Evolutionary conservation across 53 echinoderm and acorn worm genomes (phyloP).

Genomic region (Holothuria scabra): DNA sequence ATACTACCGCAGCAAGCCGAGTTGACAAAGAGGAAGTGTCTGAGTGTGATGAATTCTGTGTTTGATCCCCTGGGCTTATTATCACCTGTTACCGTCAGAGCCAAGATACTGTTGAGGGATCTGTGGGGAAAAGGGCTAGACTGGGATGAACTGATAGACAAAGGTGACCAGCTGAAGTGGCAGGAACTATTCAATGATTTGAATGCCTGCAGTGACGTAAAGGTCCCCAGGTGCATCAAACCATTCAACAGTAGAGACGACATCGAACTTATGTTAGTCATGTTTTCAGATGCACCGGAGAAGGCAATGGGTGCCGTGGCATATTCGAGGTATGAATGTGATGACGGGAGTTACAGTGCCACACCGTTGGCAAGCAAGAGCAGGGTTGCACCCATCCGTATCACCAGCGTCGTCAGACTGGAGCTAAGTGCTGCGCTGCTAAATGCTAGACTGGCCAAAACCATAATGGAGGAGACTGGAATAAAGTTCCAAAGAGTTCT

Average conservation of each 20-base stretch:
- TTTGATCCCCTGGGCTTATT: conserved; percentile 35
- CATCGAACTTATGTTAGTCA: conserved; percentile 22
- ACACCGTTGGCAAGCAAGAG: conserved; percentile 57
- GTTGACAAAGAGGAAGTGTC: conserved; percentile 48
- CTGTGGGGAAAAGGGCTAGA: conserved; percentile 40
- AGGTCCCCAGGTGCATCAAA: conserved; percentile 4
- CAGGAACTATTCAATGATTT: conserved; percentile 32
- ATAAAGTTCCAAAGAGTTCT: conserved; percentile 25
- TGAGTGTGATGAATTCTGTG: conserved; percentile 31
- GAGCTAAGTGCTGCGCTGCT: conserved; percentile 63
- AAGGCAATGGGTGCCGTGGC: conserved; percentile 61
- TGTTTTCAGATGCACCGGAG: conserved; percentile 67
- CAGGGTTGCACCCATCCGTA: conserved; percentile 41
- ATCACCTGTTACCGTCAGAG: conserved; percentile 46
- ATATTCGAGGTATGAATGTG: conserved; percentile 42
- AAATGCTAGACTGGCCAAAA: conserved; percentile 46
- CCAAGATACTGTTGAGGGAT: conserved; percentile 54
- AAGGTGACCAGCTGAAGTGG: conserved; percentile 24
- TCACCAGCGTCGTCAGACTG: conserved; percentile 50
- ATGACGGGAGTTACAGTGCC: conserved; percentile 31
- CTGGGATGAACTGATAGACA: conserved; percentile 45
- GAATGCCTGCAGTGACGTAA: not conserved
- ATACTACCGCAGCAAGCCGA: not conserved
- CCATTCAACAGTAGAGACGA: not conserved
- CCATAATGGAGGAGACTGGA: conserved; percentile 33